Base-by-base conservation (phyloP, 2,797 vertebrate species). In the Poeciliopsis infans region DNA sequence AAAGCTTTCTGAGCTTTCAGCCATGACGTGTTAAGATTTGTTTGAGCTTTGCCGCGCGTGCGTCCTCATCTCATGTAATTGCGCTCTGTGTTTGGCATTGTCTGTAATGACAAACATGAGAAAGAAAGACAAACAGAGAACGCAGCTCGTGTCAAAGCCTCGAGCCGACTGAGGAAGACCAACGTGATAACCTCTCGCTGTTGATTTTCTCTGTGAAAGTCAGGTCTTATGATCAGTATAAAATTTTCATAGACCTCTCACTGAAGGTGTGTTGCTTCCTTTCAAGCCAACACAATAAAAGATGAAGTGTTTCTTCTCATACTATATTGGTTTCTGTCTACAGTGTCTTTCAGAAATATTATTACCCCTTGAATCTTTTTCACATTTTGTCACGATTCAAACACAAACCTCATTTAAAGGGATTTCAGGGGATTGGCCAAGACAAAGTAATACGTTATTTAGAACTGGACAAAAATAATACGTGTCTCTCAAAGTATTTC, bases 231-330 rank as follows among this genome's bases (percentile, higher is more conserved):
- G 77, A 85, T 90, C 77, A 71, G 77, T 82, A 69, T 88, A 78
- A 72, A 43, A 83, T 85, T 87, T 91, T 91, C 73, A 86, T 86
- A 80, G 87, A 88, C 84, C 82, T 85, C 86, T 74, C 20, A 2
- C 57, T 85, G 43, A 86, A 86, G 71, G 78, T 72, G 51, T 79
- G 66, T 79, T 82, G 16, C 66, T 79, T 7, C 57, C 76, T 70
- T 51, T 47, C 13, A 59, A 86, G 74, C 74, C 81, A 80, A 78
- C 82, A 75, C 74, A 69, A 72, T 53, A 81, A 79, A 69, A 69
- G 11, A 69, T 69, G 66, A 43, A 69, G 66, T 43, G 12, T 23
- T 39, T 41, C 12, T 41, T 39, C 23, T 61, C 31, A 68, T 11
- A 25, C 23, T 43, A 43, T 25, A 41, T 41, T 43, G 66, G 36